Evolutionary conservation across 1,140 invertebrate species (phyloP), one percentile per base, ranked within the genome.

Genomic region (Drosophila tropicalis): DNA sequence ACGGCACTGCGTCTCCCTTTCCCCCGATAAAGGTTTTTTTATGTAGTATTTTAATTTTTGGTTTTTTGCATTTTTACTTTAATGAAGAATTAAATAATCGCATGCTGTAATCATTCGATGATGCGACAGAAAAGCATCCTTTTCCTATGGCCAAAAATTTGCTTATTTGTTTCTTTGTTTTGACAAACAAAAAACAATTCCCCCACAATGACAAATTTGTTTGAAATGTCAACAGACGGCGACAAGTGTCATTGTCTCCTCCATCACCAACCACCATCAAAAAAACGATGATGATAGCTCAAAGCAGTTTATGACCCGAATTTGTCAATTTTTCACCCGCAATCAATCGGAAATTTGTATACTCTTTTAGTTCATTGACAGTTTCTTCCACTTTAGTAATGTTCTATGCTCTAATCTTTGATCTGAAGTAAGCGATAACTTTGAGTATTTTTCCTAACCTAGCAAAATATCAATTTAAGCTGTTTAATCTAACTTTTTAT

Each of bases 221-320:
- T 75, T 66, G 41, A 86, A 83, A 89, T 86, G 83, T 86, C 83
- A 87, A 67, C 83, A 82, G 79, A 73, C 76, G 74, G 25, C 73
- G 70, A 36, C 75, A 79, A 76, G 77, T 87, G 84, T 87, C 83
- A 87, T 87, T 87, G 83, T 72, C 80, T 87, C 44, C 44, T 9
- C 44, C 44, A 22, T 22, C 17, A 65, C 70, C 65, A 29, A 17
- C n/a, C 19, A 65, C 63, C 57, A 29, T 10, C 22, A 7, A 36
- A 62, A 62, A 6, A 17, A 29, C 41, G 56, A 29, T 25, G 72
- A 58, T 70, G 74, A 73, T 58, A 72, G 75, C 41, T 15, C 71
- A 76, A 67, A 85, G 71, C 78, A 79, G 87, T 83, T 82, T 87
- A 70, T 89, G 83, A 89, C 84, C 80, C 83, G 84, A 89, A 80